A percentile compares a stretch with the other conserved stretches of the same genome.
Conservation (phyloP, 2,888 invertebrate species). For the Tetramorium bicarinatum region DNA sequence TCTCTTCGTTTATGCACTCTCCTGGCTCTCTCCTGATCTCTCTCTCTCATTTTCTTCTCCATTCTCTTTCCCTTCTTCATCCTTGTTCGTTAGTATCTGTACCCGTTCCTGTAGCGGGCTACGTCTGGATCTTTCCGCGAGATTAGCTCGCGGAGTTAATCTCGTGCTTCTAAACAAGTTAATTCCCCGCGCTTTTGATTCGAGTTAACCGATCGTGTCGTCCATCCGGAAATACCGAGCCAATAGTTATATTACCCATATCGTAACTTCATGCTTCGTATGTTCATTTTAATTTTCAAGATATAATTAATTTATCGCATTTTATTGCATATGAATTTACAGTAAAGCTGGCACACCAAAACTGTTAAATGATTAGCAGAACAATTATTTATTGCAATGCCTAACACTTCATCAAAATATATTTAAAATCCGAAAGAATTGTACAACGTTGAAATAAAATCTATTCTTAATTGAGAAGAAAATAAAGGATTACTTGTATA, state of each 20-base stretch:
- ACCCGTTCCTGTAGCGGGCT: slow-evolving; percentile 60
- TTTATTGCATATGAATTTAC: not conserved
- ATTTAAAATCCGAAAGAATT: not conserved
- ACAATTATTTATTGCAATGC: not conserved
- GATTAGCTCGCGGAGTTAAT: slow-evolving; percentile 72
- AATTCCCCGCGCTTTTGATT: slow-evolving; percentile 73
- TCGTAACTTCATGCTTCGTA: not conserved
- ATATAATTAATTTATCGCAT: not conserved
- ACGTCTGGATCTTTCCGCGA: slow-evolving; percentile 73
- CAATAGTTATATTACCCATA: not conserved
- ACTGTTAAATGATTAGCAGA: not conserved
- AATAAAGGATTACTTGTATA: not conserved
- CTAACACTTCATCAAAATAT: not conserved
- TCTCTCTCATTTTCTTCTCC: slow-evolving; percentile 32
- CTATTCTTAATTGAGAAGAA: not conserved
- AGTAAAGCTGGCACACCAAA: too few relatives aligned
- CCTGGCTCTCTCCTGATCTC: slow-evolving; percentile 24
- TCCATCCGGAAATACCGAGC: slow-evolving; percentile 26
- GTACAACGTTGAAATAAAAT: not conserved
- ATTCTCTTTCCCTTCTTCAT: not conserved
- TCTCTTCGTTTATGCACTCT: not conserved
- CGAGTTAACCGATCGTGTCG: slow-evolving; percentile 27
- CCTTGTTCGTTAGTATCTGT: slow-evolving; percentile 25
- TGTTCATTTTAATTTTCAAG: not conserved
- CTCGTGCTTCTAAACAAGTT: slow-evolving; percentile 78